Conservation (phyloP, 1,140 invertebrate species). For the Bombus waltoni region DNA sequence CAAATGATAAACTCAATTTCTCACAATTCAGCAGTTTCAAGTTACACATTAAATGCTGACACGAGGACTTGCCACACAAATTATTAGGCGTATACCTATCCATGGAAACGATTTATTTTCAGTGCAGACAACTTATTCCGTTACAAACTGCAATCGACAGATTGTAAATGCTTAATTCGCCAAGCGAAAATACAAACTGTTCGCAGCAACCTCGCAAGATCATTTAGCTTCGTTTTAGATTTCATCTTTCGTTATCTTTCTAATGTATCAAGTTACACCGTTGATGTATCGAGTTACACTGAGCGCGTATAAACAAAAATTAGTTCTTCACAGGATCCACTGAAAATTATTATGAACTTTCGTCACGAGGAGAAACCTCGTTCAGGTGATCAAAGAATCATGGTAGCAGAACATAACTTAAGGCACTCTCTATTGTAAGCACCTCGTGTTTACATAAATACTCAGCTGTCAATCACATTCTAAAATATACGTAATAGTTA, state of each 20-base stretch:
- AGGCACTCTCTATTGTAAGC: constrained; percentile 33
- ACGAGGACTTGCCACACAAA: not conserved
- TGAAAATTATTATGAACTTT: not conserved
- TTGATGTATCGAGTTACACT: not conserved
- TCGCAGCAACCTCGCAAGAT: not conserved
- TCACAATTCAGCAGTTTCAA: not conserved
- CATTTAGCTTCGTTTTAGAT: not conserved
- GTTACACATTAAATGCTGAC: not conserved
- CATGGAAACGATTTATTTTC: constrained; percentile 31
- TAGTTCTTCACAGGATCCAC: not conserved
- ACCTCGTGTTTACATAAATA: constrained; percentile 33
- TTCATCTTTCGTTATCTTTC: not conserved
- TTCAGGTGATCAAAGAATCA: not conserved
- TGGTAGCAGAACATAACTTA: constrained; percentile 26
- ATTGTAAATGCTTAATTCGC: not conserved
- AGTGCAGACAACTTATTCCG: constrained; percentile 21
- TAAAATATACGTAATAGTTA: not conserved
- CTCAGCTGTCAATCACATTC: not conserved
- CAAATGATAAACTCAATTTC: not conserved
- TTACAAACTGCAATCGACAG: constrained; percentile 19
- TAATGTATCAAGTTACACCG: not conserved
- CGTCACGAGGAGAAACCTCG: no score
- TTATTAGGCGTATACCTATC: not conserved
- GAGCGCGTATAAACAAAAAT: not conserved
- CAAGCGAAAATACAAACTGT: constrained; percentile 3